Conservation (phyloP, 1,140 invertebrate species). For the Drosophila baimaii region DNA sequence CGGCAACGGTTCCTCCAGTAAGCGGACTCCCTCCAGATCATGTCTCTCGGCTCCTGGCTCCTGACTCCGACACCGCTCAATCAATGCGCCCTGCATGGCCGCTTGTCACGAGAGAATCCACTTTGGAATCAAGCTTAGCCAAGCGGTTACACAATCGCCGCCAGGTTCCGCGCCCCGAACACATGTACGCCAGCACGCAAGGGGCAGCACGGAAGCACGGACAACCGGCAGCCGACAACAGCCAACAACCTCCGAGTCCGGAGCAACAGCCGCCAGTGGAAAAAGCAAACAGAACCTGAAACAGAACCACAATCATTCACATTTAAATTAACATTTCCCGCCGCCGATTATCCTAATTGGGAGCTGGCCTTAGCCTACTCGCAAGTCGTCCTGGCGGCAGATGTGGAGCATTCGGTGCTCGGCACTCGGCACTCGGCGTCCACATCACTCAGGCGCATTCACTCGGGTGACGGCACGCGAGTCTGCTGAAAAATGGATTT, state of each 20-base stretch:
- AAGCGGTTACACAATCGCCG: constrained; percentile 68
- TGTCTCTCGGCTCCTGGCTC: too few species aligned
- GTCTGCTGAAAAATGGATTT: constrained; percentile 67
- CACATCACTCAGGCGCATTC: constrained; percentile 19
- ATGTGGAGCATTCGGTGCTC: constrained; percentile 43
- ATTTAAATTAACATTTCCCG: constrained; percentile 84
- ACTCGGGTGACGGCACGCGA: constrained; percentile 59
- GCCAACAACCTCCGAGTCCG: background rate
- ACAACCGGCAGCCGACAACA: background rate
- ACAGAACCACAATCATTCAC: constrained; percentile 74
- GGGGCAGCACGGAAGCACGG: constrained; percentile 52
- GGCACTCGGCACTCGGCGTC: background rate
- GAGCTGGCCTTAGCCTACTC: constrained; percentile 49
- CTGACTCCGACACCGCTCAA: constrained; percentile 20
- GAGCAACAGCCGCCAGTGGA: constrained; percentile 9
- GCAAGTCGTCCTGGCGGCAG: constrained; percentile 19
- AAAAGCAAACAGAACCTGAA: constrained; percentile 1
- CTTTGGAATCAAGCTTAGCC: constrained; percentile 66
- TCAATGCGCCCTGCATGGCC: constrained; percentile 51
- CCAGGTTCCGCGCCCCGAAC: constrained; percentile 37
- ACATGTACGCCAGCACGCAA: constrained; percentile 64
- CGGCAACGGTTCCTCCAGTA: background rate
- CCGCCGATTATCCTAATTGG: constrained; percentile 81
- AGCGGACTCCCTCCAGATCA: background rate
- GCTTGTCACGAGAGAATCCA: constrained; percentile 66